phyloP scores from a whole-genome alignment of 2,888 invertebrate species.

The Epirrita christyi region DNA sequence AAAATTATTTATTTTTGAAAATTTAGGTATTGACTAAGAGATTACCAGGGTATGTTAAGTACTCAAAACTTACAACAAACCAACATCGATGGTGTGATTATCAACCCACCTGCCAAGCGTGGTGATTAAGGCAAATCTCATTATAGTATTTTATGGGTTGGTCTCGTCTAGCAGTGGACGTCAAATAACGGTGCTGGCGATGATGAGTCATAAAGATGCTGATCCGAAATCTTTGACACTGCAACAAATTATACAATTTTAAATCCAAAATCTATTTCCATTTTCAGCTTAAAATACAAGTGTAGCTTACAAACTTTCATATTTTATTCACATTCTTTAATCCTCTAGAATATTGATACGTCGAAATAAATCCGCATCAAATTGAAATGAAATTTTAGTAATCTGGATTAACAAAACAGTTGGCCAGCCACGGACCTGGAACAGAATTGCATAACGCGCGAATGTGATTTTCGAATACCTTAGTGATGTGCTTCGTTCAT shows the following conservation, averaged over 20 bases:
- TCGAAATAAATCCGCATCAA: slow-evolving; percentile 21
- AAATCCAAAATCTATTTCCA: neutral
- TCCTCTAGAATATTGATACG: slow-evolving; percentile 17
- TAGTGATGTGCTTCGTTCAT: neutral
- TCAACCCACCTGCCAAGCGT: too few relatives aligned
- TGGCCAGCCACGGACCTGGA: slow-evolving; percentile 26
- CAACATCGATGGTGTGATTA: too few relatives aligned
- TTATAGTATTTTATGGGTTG: too few relatives aligned
- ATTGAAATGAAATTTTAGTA: slow-evolving; percentile 19
- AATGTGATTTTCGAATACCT: neutral
- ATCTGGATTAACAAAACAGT: slow-evolving; percentile 28
- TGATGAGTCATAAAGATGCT: neutral
- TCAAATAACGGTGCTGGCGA: too few relatives aligned
- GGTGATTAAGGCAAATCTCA: too few relatives aligned
- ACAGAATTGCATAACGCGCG: slow-evolving; percentile 28
- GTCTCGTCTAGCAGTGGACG: too few relatives aligned
- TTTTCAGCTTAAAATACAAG: neutral
- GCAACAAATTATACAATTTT: neutral
- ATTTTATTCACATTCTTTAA: slow-evolving; percentile 1
- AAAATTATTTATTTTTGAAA: too few relatives aligned
- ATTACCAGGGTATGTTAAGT: too few relatives aligned
- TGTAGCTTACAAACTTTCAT: neutral
- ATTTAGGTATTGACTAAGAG: too few relatives aligned
- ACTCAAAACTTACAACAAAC: too few relatives aligned
- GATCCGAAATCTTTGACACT: neutral